Evolutionary conservation across 1,140 invertebrate genomes (phyloP).

Genomic region (Zelostemma sp.): DNA sequence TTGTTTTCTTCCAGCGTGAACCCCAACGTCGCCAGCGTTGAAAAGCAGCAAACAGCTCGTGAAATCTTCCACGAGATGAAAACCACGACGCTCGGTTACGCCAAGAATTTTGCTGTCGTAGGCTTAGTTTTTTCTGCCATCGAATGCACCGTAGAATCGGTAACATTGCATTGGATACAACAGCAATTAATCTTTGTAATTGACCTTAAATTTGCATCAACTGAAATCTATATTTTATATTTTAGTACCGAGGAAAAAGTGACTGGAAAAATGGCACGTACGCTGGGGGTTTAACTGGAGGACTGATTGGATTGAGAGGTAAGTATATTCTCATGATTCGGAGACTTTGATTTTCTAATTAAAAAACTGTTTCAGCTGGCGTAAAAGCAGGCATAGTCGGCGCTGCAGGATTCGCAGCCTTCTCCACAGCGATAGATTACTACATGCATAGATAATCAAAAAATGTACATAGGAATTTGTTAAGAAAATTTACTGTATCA

Average conservation of each 20-base stretch:
- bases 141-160: constrained; percentile 93
- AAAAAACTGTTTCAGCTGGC: constrained; percentile 92
- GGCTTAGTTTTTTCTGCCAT: constrained; percentile 93
- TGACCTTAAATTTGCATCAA: too few species aligned
- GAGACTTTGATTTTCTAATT: too few species aligned
- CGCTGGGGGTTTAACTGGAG: constrained; percentile 93
- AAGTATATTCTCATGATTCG: too few species aligned
- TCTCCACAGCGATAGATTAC: constrained; percentile 95
- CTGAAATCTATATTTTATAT: constrained; percentile 36
- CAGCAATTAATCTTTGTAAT: too few species aligned
- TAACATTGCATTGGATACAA: too few species aligned
- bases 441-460: constrained; percentile 79
- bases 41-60: constrained; percentile 85
- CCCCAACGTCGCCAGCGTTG: constrained; percentile 84
- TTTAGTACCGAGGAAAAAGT: constrained; percentile 88
- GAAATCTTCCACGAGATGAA: constrained; percentile 94
- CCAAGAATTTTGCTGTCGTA: constrained; percentile 97
- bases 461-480: constrained; percentile 17
- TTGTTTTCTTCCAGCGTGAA: constrained; percentile 96
- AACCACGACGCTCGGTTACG: constrained; percentile 89
- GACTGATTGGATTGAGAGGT: constrained; percentile 95
- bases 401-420: constrained; percentile 94
- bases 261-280: constrained; percentile 98
- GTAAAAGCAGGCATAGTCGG: constrained; percentile 92
- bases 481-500: constrained; percentile 51